These are phyloP conservation scores for Maniola hyperantus DNA, from an alignment of 2,888 invertebrate genomes.

Conservation along the genomic window DNA sequence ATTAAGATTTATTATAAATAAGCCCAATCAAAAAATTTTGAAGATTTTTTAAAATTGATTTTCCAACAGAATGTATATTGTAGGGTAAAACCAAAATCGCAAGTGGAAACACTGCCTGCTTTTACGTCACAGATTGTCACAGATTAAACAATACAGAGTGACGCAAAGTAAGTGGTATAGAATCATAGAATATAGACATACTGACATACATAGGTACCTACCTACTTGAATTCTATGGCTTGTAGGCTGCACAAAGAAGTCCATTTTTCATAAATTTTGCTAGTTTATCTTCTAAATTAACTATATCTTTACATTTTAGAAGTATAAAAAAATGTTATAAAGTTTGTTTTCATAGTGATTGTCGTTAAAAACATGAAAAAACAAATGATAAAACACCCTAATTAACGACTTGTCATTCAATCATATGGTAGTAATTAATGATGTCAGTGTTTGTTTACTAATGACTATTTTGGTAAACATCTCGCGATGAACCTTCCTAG, in stretches of 20 bases:
- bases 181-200: too few species aligned
- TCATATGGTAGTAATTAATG: slow-evolving; percentile 78
- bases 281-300: not conserved
- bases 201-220: too few species aligned
- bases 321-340: not conserved
- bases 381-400: slow-evolving; percentile 38
- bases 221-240: slow-evolving; percentile 3
- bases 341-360: slow-evolving; percentile 7
- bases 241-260: slow-evolving; percentile 11
- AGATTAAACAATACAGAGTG: not conserved
- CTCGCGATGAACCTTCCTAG: slow-evolving; percentile 63
- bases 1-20: too few species aligned
- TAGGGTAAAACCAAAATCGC: too few species aligned
- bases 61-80: too few species aligned
- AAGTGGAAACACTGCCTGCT: too few species aligned
- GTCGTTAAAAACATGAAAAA: slow-evolving; percentile 38
- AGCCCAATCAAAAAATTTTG: too few species aligned
- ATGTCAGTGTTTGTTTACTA: slow-evolving; percentile 80
- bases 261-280: not conserved
- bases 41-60: too few species aligned
- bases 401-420: slow-evolving; percentile 73
- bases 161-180: not conserved
- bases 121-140: not conserved
- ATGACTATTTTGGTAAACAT: slow-evolving; percentile 54
- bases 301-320: not conserved